A percentile compares a stretch with the other conserved stretches of the same genome.
These are phyloP conservation scores for Centrocercus urophasianus DNA, from an alignment of 2,113 vertebrate genomes.

Conservation along the genomic window DNA sequence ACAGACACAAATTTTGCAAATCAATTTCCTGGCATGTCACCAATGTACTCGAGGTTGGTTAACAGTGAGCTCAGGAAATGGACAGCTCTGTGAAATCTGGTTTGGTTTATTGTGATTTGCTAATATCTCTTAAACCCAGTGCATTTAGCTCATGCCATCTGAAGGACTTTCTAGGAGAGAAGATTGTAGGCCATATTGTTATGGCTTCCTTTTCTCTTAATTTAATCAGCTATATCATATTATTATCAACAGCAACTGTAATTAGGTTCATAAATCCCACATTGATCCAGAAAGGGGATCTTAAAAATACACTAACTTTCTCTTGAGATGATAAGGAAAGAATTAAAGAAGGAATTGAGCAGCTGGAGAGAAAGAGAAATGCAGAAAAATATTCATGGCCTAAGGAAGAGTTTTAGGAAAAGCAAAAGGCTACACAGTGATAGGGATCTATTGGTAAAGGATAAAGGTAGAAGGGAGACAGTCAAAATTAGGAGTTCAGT, in stretches of 20 bases:
- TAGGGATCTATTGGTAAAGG: background rate
- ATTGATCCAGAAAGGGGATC: background rate
- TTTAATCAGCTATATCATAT: background rate
- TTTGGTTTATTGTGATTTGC: background rate
- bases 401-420: background rate
- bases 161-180: slow-evolving; percentile 14
- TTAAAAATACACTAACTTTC: background rate
- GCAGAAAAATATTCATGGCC: background rate
- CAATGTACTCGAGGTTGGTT: background rate
- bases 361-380: background rate
- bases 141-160: background rate
- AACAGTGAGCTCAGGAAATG: background rate
- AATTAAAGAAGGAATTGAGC: background rate
- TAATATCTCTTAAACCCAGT: background rate
- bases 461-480: background rate
- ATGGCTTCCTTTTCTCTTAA: background rate
- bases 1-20: slow-evolving; percentile 8
- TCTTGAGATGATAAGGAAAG: background rate
- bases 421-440: background rate
- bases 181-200: background rate
- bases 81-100: background rate
- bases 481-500: background rate
- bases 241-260: background rate
- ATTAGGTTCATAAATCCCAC: background rate
- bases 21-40: background rate